These are phyloP conservation scores for Drosophila bipectinata DNA, from an alignment of 1,140 invertebrate species.

Conservation along the genomic window DNA sequence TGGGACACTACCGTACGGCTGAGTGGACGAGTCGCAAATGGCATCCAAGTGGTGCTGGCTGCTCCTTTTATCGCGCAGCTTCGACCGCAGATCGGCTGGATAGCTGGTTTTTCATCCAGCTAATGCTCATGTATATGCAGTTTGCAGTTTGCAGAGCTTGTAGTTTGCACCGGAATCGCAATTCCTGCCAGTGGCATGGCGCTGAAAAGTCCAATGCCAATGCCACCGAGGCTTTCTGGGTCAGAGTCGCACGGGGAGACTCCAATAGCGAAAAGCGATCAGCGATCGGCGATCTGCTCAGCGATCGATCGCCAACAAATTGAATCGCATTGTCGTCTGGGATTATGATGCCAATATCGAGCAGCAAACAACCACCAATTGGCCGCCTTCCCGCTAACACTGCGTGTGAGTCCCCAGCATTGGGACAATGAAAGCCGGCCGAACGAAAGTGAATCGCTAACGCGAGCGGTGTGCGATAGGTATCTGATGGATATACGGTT, in stretches of 20 bases:
- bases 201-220: constrained; percentile 24
- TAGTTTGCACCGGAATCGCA: constrained; percentile 65
- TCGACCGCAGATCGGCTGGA: constrained; percentile 36
- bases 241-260: constrained; percentile 47
- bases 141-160: constrained; percentile 57
- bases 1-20: constrained; percentile 55
- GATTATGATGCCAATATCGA: constrained; percentile 51
- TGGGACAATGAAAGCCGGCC: constrained; percentile 49
- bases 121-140: constrained; percentile 57
- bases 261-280: not conserved
- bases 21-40: constrained; percentile 68
- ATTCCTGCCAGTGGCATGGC: constrained; percentile 56
- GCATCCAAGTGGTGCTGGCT: constrained; percentile 52
- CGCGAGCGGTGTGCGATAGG: constrained; percentile 13
- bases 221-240: constrained; percentile 66
- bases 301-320: constrained; percentile 49
- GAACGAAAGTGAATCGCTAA: constrained; percentile 72
- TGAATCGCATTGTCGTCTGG: constrained; percentile 52
- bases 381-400: constrained; percentile 35
- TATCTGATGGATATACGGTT: constrained; percentile 12
- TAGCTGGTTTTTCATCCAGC: constrained; percentile 48
- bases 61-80: constrained; percentile 72
- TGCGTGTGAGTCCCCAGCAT: constrained; percentile 46
- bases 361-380: constrained; percentile 37
- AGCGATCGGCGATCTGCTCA: constrained; percentile 45